Conservation (phyloP, 2,888 invertebrate species). For the Scaptomyza flava region DNA sequence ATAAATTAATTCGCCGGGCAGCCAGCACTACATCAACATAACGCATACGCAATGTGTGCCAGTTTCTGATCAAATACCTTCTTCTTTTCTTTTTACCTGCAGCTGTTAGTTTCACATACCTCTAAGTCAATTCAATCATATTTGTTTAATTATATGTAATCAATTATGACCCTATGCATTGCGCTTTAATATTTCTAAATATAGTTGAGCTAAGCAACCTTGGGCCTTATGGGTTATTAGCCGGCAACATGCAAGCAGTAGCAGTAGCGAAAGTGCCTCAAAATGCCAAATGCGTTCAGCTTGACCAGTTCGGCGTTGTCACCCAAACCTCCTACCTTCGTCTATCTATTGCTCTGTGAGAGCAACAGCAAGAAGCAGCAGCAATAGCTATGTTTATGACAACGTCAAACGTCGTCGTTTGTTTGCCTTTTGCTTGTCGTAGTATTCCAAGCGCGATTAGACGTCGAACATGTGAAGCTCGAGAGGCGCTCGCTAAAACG, state of each 20-base stretch:
- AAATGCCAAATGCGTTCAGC: constrained; percentile 34
- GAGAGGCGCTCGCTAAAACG: constrained; percentile 51
- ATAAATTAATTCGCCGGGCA: constrained; percentile 37
- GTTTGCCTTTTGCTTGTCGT: constrained; percentile 43
- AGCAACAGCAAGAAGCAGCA: constrained; percentile 14
- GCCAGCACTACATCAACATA: constrained; percentile 29
- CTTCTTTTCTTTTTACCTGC: constrained; percentile 9
- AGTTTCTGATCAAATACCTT: constrained; percentile 32
- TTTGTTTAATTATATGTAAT: constrained; percentile 7
- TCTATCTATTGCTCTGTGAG: constrained; percentile 11
- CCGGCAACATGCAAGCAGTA: constrained; percentile 62
- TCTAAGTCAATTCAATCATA: neutral
- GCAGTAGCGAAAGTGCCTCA: constrained; percentile 67
- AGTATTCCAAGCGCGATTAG: constrained; percentile 84
- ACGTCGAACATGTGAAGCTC: constrained; percentile 83
- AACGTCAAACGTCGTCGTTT: constrained; percentile 55
- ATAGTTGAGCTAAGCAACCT: constrained; percentile 57
- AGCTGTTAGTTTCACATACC: constrained; percentile 6
- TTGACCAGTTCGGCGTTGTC: constrained; percentile 14
- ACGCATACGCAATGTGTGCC: constrained; percentile 66
- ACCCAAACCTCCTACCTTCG: neutral
- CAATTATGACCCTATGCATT: constrained; percentile 26
- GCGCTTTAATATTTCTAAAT: constrained; percentile 64
- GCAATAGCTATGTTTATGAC: constrained; percentile 37
- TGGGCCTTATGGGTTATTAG: constrained; percentile 30